Percentiles rank a stretch among this genome's conserved stretches.
These are phyloP conservation scores for Tenebrosternarchus preto DNA, from an alignment of 2,113 vertebrate species.

Conservation along the genomic window DNA sequence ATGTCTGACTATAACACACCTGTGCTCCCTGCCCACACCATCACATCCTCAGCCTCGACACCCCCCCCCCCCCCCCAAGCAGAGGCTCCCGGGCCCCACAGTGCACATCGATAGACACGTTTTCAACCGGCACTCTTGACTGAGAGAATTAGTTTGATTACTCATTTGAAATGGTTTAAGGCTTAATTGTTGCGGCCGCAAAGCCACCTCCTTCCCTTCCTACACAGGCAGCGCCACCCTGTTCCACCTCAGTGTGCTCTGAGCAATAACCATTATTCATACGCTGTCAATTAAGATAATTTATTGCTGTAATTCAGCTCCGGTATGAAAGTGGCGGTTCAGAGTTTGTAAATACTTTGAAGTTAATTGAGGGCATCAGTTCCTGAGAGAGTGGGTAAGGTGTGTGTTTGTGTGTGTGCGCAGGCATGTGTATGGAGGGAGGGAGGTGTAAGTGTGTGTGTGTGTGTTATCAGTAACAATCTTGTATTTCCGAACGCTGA, in stretches of 20 bases:
- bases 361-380: conserved; percentile 44
- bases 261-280: conserved; percentile 61
- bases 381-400: neutral
- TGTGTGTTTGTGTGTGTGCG: conserved; percentile 7
- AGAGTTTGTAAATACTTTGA: conserved; percentile 61
- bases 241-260: conserved; percentile 48
- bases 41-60: too few relatives aligned
- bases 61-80: too few relatives aligned
- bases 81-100: neutral
- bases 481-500: too few relatives aligned
- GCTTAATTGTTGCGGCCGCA: conserved; percentile 32
- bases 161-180: conserved; percentile 31
- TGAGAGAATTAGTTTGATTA: conserved; percentile 43
- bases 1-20: too few relatives aligned
- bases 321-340: conserved; percentile 52
- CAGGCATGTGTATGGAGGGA: neutral
- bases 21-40: too few relatives aligned
- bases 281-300: conserved; percentile 62
- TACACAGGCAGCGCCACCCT: conserved; percentile 35
- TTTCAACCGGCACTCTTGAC: conserved; percentile 30
- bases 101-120: conserved; percentile 16
- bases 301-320: conserved; percentile 57
- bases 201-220: conserved; percentile 26
- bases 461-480: too few relatives aligned
- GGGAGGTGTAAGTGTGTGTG: neutral